phyloP scores from a whole-genome alignment of 2,888 invertebrate genomes.

The Drosophila phalerata region DNA sequence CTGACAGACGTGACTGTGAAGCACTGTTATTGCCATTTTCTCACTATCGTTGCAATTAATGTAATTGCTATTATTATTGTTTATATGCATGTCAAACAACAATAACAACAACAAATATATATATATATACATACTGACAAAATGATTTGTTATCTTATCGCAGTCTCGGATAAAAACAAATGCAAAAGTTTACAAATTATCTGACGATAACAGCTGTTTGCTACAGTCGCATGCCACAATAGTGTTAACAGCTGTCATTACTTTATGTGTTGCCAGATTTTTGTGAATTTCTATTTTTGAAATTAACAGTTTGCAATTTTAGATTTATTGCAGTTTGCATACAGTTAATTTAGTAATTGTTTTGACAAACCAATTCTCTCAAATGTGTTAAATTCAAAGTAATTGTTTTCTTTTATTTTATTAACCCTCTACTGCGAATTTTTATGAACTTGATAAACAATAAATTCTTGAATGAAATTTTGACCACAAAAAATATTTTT shows the following conservation, averaged over 20 bases:
- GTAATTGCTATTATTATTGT: conserved; percentile 25
- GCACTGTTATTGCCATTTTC: not conserved
- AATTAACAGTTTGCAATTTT: not conserved
- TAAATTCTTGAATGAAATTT: too few species aligned
- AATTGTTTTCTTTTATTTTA: too few species aligned
- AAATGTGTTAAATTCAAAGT: too few species aligned
- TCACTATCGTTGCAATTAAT: conserved; percentile 17
- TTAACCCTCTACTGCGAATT: too few species aligned
- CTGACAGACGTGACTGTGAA: conserved; percentile 2
- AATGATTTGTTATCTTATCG: conserved; percentile 42
- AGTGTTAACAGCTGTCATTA: conserved; percentile 11
- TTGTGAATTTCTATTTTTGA: not conserved
- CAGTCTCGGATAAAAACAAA: conserved; percentile 10
- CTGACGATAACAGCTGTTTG: conserved; percentile 60
- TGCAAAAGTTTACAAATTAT: conserved; percentile 34
- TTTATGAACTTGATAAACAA: too few species aligned
- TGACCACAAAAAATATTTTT: too few species aligned
- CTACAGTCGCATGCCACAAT: conserved; percentile 36
- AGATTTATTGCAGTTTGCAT: too few species aligned
- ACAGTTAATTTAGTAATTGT: too few species aligned
- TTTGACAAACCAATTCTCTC: too few species aligned
- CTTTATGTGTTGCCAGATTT: conserved; percentile 1
- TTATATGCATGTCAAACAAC: conserved; percentile 13
- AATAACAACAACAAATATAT: too few species aligned
- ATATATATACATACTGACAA: not conserved